A percentile compares a stretch with the other conserved stretches of the same genome.
Evolutionary conservation across 2,113 vertebrate genomes (phyloP).

Genomic region (Malaclemys terrapin): DNA sequence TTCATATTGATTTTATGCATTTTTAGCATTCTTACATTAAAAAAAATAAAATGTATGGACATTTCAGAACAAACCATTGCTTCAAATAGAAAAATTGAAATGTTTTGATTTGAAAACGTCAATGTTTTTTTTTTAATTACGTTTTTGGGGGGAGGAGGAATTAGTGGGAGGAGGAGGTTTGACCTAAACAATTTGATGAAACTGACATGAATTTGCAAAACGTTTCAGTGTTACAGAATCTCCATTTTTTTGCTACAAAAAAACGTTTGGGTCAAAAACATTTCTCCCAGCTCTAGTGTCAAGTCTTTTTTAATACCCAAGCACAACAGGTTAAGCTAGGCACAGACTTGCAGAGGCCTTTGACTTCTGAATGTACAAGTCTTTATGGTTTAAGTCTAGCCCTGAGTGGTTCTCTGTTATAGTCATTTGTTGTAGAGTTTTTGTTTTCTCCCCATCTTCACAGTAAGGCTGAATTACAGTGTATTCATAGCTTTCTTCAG

Average conservation of each 20-base stretch:
- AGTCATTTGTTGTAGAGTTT: slow-evolving; percentile 28
- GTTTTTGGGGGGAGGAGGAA: not conserved
- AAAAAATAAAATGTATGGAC: not conserved
- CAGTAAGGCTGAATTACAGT: slow-evolving; percentile 26
- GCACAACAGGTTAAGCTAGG: not conserved
- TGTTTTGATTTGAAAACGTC: not conserved
- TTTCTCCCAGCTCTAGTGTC: not conserved
- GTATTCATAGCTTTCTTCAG: slow-evolving; percentile 57
- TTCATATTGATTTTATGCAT: not conserved
- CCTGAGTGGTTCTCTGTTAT: slow-evolving; percentile 30
- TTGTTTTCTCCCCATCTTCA: slow-evolving; percentile 11
- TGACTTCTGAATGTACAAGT: not conserved
- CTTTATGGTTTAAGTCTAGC: slow-evolving; percentile 50
- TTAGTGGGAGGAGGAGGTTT: not conserved
- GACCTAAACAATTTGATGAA: not conserved
- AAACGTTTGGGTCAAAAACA: not conserved
- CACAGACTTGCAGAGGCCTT: slow-evolving; percentile 44
- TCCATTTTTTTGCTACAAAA: not conserved
- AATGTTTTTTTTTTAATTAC: not conserved
- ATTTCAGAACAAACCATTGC: not conserved
- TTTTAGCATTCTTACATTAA: not conserved
- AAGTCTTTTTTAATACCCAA: slow-evolving; percentile 34
- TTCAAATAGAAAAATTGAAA: not conserved
- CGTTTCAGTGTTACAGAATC: not conserved
- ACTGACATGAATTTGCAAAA: not conserved